Evolutionary conservation across 2,888 invertebrate genomes (phyloP).

Genomic region (Lacanobia wlatinum): DNA sequence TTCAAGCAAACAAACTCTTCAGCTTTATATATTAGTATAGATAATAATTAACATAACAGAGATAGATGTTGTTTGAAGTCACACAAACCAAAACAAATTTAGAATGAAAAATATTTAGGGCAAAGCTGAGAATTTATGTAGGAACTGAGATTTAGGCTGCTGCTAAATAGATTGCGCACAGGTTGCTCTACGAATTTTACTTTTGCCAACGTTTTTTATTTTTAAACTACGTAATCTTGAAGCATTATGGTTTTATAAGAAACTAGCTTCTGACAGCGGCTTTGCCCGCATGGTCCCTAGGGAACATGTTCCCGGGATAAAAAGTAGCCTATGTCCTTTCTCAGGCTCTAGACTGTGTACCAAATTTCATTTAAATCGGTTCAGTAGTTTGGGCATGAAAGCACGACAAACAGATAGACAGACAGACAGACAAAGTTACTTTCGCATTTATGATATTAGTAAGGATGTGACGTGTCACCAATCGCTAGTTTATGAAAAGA

Average conservation of each 20-base stretch:
- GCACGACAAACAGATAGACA: no score
- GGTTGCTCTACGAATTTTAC: constrained; percentile 18
- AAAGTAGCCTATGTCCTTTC: no score
- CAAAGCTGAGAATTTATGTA: constrained; percentile 49
- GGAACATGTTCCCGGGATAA: no score
- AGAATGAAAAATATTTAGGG: constrained; percentile 47
- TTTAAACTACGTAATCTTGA: background rate
- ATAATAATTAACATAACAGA: constrained; percentile 43
- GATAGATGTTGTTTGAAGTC: constrained; percentile 49
- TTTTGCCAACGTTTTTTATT: constrained; percentile 16
- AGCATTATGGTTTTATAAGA: background rate
- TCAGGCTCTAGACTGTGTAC: no score
- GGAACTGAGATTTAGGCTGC: constrained; percentile 45
- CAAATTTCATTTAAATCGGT: no score
- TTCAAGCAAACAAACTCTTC: no score
- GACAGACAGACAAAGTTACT: no score
- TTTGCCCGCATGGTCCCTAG: no score
- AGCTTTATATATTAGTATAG: no score
- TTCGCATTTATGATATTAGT: no score
- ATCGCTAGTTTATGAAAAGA: background rate
- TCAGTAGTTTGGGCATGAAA: no score
- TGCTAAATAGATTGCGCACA: constrained; percentile 42
- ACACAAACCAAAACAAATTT: constrained; percentile 46
- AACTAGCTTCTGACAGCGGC: no score
- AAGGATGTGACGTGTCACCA: background rate